A percentile compares a stretch with the other conserved stretches of the same genome.
Conservation (phyloP, 2,888 invertebrate genomes). For the Dryococelus australis region DNA sequence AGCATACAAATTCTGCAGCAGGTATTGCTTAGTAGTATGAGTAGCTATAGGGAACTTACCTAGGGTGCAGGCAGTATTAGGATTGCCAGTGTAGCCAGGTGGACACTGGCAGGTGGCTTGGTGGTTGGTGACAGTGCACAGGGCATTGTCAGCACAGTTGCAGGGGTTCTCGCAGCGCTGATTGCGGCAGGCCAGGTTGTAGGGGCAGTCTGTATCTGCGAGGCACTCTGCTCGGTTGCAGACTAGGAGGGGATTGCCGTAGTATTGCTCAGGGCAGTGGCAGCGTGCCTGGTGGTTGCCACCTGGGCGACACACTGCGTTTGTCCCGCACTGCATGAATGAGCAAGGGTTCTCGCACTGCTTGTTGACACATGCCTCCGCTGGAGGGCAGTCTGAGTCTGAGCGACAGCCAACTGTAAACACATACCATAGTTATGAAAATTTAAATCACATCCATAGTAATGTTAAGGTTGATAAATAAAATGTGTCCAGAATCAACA, state of each 20-base stretch:
- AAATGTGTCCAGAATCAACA: not conserved
- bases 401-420: constrained; percentile 81
- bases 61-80: constrained; percentile 70
- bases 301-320: constrained; percentile 80
- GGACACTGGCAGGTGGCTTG: constrained; percentile 81
- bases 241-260: constrained; percentile 79
- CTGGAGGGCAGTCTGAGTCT: constrained; percentile 83
- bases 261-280: constrained; percentile 76
- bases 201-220: constrained; percentile 77
- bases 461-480: not conserved
- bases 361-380: constrained; percentile 82
- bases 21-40: not conserved
- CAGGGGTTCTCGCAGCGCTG: constrained; percentile 86
- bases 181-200: constrained; percentile 78
- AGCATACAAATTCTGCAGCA: too few species aligned
- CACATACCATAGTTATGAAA: constrained; percentile 37
- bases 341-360: constrained; percentile 82
- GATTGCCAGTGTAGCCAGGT: constrained; percentile 81
- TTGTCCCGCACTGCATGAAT: constrained; percentile 79
- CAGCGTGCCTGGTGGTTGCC: constrained; percentile 81
- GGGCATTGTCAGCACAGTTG: constrained; percentile 78
- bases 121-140: constrained; percentile 81
- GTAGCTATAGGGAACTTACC: constrained; percentile 60
- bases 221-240: constrained; percentile 83
- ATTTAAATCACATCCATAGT: not conserved